Evolutionary conservation across 2,113 vertebrate species (phyloP).

Genomic region (Macquaria australasica): DNA sequence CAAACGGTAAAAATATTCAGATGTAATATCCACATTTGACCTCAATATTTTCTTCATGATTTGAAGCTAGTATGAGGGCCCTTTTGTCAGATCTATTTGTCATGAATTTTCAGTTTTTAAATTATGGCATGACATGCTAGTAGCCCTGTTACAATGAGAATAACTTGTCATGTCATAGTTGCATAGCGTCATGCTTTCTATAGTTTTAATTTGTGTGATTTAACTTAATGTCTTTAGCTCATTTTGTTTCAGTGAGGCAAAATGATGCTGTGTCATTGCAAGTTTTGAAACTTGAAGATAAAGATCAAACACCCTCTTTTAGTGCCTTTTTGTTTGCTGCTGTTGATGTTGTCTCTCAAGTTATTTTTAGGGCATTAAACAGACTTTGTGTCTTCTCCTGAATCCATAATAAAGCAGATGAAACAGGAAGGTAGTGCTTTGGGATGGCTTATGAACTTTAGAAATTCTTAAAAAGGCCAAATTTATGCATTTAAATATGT

Average conservation of each 20-base stretch:
- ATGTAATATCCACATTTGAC: neutral
- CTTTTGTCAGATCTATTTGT: neutral
- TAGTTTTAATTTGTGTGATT: conserved; percentile 3
- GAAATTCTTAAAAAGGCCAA: conserved; percentile 9
- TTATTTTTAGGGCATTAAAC: conserved; percentile 54
- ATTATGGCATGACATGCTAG: too few species aligned
- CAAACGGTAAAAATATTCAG: neutral
- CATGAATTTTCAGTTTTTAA: neutral
- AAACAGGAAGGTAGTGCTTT: conserved; percentile 14
- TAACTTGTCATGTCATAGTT: neutral
- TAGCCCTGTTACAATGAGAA: neutral
- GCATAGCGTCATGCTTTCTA: too few species aligned
- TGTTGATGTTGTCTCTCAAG: neutral
- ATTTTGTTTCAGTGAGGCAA: neutral
- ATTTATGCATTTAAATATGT: conserved; percentile 17
- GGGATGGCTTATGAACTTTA: conserved; percentile 15
- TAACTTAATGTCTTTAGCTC: neutral
- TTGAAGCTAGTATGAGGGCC: neutral
- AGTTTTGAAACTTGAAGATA: neutral
- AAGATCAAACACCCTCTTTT: conserved; percentile 21
- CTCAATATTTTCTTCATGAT: neutral
- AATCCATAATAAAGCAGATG: conserved; percentile 51
- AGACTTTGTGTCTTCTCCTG: conserved; percentile 19
- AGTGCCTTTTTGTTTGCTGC: neutral
- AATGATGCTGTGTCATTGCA: conserved; percentile 42